Evolutionary conservation across 1,140 invertebrate genomes (phyloP).

Genomic region (Centruroides vittatus): DNA sequence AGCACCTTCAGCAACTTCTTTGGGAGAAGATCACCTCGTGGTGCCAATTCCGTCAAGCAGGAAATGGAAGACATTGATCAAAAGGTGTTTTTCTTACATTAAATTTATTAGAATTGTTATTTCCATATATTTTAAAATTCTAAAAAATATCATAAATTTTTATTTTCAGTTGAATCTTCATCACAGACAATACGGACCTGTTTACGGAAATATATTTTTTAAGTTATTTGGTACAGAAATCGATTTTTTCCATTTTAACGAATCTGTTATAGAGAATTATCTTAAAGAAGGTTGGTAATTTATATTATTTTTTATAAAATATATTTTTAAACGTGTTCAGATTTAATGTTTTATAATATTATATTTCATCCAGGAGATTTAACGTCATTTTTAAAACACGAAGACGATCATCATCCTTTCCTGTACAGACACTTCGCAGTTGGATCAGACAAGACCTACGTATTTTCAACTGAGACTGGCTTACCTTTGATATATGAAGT

Average conservation of each 20-base stretch:
- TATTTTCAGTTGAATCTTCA: slow-evolving; percentile 9
- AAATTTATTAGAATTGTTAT: no score
- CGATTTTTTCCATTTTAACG: slow-evolving; percentile 8
- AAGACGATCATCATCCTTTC: no score
- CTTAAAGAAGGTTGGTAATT: slow-evolving; percentile 2
- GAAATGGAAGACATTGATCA: slow-evolving; percentile 13
- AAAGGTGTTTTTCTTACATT: slow-evolving; percentile 1
- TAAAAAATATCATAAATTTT: not conserved
- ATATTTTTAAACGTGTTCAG: no score
- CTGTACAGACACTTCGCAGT: not conserved
- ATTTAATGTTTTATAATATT: no score
- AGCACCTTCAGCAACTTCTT: slow-evolving; percentile 14
- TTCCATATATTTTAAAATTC: no score
- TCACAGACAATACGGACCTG: not conserved
- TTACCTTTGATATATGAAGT: slow-evolving; percentile 13
- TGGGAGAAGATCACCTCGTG: slow-evolving; percentile 4
- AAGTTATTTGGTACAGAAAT: slow-evolving; percentile 4
- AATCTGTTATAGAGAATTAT: slow-evolving; percentile 10
- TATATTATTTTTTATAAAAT: no score
- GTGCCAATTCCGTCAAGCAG: slow-evolving; percentile 2
- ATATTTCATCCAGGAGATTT: no score
- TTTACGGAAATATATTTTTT: slow-evolving; percentile 8
- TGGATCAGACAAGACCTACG: slow-evolving; percentile 6
- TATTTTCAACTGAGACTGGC: slow-evolving; percentile 14
- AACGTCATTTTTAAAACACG: no score